phyloP scores from a whole-genome alignment of 2,888 invertebrate genomes.

The Mantis religiosa region DNA sequence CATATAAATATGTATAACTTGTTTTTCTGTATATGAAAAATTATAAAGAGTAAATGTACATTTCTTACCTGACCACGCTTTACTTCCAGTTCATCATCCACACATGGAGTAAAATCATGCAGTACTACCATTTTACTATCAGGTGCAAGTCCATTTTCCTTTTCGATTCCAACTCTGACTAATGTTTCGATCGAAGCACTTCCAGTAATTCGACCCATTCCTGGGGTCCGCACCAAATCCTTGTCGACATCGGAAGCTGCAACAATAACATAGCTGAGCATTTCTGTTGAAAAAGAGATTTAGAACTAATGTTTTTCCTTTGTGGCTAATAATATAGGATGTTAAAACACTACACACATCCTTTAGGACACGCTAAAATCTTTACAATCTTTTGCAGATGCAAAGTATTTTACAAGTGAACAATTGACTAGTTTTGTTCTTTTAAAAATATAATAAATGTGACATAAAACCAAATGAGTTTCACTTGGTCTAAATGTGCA shows the following conservation, averaged over 20 bases:
- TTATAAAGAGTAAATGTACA: neutral
- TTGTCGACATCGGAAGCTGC: conserved; percentile 76
- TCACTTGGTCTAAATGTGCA: too few relatives aligned
- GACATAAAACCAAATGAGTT: too few relatives aligned
- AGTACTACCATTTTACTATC: conserved; percentile 93
- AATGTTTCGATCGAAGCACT: conserved; percentile 90
- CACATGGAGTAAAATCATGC: conserved; percentile 92
- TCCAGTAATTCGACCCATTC: conserved; percentile 90
- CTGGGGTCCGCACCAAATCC: conserved; percentile 67
- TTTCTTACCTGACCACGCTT: conserved; percentile 70
- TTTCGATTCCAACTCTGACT: conserved; percentile 85
- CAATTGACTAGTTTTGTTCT: too few relatives aligned
- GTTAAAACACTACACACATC: neutral
- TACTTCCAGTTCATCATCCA: conserved; percentile 89
- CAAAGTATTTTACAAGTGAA: too few relatives aligned
- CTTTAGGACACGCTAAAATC: too few relatives aligned
- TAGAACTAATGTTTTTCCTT: neutral
- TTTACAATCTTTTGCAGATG: too few relatives aligned
- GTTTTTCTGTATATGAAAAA: too few relatives aligned
- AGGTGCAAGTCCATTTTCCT: conserved; percentile 85
- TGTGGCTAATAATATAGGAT: neutral
- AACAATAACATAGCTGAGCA: conserved; percentile 37
- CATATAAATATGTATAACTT: too few relatives aligned
- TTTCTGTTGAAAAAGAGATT: neutral
- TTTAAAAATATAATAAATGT: too few relatives aligned